These are phyloP conservation scores for Champsocephalus esox DNA, from an alignment of 2,797 vertebrate genomes.

Conservation along the genomic window DNA sequence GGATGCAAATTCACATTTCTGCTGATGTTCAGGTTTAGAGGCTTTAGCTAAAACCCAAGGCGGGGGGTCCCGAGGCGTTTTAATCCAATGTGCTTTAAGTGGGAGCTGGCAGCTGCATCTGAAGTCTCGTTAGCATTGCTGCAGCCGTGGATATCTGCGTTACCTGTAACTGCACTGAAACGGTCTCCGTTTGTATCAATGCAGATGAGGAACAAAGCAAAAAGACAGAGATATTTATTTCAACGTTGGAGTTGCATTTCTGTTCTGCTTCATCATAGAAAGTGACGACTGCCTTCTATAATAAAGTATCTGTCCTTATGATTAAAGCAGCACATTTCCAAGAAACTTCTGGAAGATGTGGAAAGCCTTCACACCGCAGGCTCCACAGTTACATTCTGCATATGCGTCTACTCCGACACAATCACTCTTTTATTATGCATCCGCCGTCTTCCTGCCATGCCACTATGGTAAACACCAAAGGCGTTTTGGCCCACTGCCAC, in stretches of 20 bases:
- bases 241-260: not conserved
- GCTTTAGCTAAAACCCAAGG: slow-evolving; percentile 22
- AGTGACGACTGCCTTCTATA: not conserved
- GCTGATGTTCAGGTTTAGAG: slow-evolving; percentile 35
- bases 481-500: slow-evolving; percentile 65
- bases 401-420: slow-evolving; percentile 63
- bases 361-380: slow-evolving; percentile 27
- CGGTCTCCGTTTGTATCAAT: slow-evolving; percentile 25
- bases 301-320: slow-evolving; percentile 24
- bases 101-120: slow-evolving; percentile 29
- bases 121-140: slow-evolving; percentile 22
- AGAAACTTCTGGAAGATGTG: slow-evolving; percentile 23
- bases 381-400: slow-evolving; percentile 55
- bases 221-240: not conserved
- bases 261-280: slow-evolving; percentile 14
- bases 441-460: slow-evolving; percentile 29
- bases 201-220: slow-evolving; percentile 20
- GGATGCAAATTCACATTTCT: slow-evolving; percentile 26
- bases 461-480: slow-evolving; percentile 50
- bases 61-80: slow-evolving; percentile 26
- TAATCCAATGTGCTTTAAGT: slow-evolving; percentile 24
- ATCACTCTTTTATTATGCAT: slow-evolving; percentile 68
- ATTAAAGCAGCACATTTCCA: slow-evolving; percentile 39
- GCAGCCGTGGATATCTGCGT: slow-evolving; percentile 7
- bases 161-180: slow-evolving; percentile 14